Conservation (phyloP, 2,888 invertebrate species). For the Eupithecia centaureata region DNA sequence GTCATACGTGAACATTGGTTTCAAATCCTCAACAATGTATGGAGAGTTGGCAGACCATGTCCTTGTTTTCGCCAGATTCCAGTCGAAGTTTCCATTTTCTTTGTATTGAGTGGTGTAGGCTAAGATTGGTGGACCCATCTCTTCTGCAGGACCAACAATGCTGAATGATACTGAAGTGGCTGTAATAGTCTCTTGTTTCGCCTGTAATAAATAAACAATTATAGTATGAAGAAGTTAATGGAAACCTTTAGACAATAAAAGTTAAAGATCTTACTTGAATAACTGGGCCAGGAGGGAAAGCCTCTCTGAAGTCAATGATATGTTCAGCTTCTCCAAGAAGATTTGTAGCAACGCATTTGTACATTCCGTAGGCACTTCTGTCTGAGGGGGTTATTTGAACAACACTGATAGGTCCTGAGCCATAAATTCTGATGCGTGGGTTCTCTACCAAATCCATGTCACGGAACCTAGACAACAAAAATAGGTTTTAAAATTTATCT, state of each 20-base stretch:
- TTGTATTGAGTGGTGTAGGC: slow-evolving; percentile 91
- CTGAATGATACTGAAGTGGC: slow-evolving; percentile 93
- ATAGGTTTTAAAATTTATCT: not conserved
- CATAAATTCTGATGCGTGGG: slow-evolving; percentile 84
- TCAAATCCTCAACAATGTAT: slow-evolving; percentile 91
- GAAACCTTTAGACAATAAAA: not conserved
- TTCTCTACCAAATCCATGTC: slow-evolving; percentile 83
- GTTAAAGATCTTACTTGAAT: slow-evolving; percentile 67
- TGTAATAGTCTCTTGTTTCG: slow-evolving; percentile 87
- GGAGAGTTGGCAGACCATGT: slow-evolving; percentile 92
- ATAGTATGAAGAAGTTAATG: not conserved
- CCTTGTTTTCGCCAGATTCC: slow-evolving; percentile 88
- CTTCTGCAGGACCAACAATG: slow-evolving; percentile 89
- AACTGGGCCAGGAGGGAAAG: slow-evolving; percentile 87
- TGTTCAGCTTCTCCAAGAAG: slow-evolving; percentile 87
- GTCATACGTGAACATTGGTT: slow-evolving; percentile 90
- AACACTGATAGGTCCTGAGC: slow-evolving; percentile 88
- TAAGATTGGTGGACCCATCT: slow-evolving; percentile 89
- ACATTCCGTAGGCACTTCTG: slow-evolving; percentile 87
- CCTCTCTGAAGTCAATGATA: slow-evolving; percentile 89
- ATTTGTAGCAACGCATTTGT: slow-evolving; percentile 93
- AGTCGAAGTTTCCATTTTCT: slow-evolving; percentile 86
- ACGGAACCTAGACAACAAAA: slow-evolving; percentile 66
- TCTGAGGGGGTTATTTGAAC: slow-evolving; percentile 88
- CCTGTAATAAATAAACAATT: slow-evolving; percentile 67